Conservation (phyloP, 2,888 invertebrate species). For the Drosophila mettleri region DNA sequence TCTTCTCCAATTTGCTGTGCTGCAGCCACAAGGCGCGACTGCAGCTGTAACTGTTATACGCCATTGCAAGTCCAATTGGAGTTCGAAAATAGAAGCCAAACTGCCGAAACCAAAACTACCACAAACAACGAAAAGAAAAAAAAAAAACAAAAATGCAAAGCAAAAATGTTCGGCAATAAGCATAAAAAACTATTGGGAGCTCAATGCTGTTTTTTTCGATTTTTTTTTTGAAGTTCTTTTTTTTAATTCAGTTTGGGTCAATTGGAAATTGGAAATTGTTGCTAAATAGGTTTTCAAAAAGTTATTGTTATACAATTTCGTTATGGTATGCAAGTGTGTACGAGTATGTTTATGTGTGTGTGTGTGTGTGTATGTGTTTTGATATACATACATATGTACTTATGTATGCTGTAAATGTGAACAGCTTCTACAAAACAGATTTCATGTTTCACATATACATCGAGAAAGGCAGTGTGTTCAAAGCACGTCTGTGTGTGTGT, state of each 20-base stretch:
- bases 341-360: constrained; percentile 16
- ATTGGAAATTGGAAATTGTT: constrained; percentile 18
- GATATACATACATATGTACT: constrained; percentile 35
- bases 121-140: too few relatives aligned
- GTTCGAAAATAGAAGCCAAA: constrained; percentile 7
- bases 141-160: neutral
- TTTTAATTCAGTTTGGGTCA: constrained; percentile 18
- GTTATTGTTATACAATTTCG: constrained; percentile 29
- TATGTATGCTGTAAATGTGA: constrained; percentile 23
- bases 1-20: neutral
- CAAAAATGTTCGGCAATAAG: constrained; percentile 14
- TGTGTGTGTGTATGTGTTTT: neutral
- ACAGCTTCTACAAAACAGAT: constrained; percentile 9
- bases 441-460: constrained; percentile 12
- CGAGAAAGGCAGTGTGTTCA: constrained; percentile 45
- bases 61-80: constrained; percentile 13
- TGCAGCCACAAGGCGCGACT: too few relatives aligned
- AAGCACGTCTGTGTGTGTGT: constrained; percentile 38
- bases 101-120: constrained; percentile 14
- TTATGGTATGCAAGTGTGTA: constrained; percentile 29
- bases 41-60: constrained; percentile 9
- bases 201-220: constrained; percentile 16
- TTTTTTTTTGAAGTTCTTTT: too few relatives aligned
- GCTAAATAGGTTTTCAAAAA: constrained; percentile 25
- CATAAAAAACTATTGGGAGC: constrained; percentile 26